Percentiles rank a stretch among this genome's conserved stretches.
phyloP scores from a whole-genome alignment of 2,888 invertebrate genomes.

The Flexamia atlantica region DNA sequence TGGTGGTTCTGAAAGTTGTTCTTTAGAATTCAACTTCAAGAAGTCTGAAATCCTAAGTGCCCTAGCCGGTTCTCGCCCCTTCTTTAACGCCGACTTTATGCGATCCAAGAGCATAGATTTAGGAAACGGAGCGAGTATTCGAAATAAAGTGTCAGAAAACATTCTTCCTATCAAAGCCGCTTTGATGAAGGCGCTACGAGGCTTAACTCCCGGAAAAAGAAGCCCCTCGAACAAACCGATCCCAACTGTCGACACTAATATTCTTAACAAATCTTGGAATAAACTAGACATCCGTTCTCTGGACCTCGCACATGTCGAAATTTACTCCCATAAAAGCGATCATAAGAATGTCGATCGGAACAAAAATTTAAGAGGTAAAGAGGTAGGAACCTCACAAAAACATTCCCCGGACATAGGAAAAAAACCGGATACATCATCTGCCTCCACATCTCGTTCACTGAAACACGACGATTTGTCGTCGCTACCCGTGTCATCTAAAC shows the following conservation, averaged over 20 bases:
- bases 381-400: neutral
- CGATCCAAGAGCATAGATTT: conserved; percentile 59
- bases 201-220: conserved; percentile 21
- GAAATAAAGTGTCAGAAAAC: conserved; percentile 47
- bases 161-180: conserved; percentile 41
- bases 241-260: neutral
- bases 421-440: neutral
- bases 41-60: conserved; percentile 49
- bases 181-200: conserved; percentile 33
- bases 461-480: neutral
- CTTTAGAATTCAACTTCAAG: conserved; percentile 39
- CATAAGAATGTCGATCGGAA: neutral
- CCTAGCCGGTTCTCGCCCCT: neutral
- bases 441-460: neutral
- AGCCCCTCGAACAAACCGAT: conserved; percentile 3
- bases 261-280: conserved; percentile 39
- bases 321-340: conserved; percentile 47
- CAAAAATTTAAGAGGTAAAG: neutral
- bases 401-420: neutral
- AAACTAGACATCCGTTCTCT: conserved; percentile 60
- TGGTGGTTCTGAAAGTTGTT: neutral
- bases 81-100: conserved; percentile 50
- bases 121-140: conserved; percentile 26
- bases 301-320: conserved; percentile 63
- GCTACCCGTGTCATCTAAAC: neutral